Conservation (phyloP, 1,140 invertebrate genomes). For the Heliconius nattereri region DNA sequence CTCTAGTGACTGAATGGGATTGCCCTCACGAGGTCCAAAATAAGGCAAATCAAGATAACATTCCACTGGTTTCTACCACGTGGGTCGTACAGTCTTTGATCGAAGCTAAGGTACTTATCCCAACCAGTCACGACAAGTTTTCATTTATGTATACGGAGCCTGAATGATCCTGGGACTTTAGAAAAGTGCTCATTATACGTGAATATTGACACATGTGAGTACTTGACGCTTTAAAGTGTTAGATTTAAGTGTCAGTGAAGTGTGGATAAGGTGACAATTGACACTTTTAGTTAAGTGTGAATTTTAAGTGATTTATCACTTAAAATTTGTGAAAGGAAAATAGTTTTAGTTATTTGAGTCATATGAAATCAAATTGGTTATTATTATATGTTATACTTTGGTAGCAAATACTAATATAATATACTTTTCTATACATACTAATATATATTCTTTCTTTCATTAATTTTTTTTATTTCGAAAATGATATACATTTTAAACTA, state of each 20-base stretch:
- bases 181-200: conserved; percentile 75
- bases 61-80: conserved; percentile 82
- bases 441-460: not conserved
- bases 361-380: too few species aligned
- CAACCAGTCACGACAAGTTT: conserved; percentile 78
- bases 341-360: not conserved
- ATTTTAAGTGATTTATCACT: not conserved
- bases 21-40: conserved; percentile 82
- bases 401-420: too few species aligned
- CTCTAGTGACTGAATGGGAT: conserved; percentile 79
- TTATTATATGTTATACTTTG: not conserved
- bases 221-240: conserved; percentile 42
- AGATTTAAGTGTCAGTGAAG: conserved; percentile 21
- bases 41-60: conserved; percentile 79
- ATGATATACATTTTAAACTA: too few species aligned
- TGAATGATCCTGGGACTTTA: conserved; percentile 78
- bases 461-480: too few species aligned
- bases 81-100: conserved; percentile 84
- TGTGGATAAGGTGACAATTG: not conserved
- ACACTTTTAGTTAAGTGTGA: not conserved
- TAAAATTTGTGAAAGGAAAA: not conserved
- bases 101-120: conserved; percentile 77
- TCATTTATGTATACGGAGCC: conserved; percentile 77
- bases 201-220: conserved; percentile 72
- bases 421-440: not conserved